These are phyloP conservation scores for Orientallactaga bullata DNA, from an alignment of 2,113 vertebrate species.

Conservation along the genomic window DNA sequence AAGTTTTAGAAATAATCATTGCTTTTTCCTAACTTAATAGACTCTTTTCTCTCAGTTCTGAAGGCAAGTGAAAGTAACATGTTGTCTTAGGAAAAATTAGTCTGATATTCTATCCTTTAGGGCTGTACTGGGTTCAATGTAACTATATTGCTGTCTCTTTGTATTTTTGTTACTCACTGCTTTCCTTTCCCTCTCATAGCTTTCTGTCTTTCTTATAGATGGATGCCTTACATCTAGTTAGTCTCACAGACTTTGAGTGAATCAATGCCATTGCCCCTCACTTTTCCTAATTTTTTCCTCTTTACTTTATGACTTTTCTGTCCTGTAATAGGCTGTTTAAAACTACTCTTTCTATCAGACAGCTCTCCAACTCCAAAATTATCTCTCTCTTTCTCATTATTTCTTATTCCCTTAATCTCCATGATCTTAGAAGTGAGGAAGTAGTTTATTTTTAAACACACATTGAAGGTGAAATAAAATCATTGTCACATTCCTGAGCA, in stretches of 20 bases:
- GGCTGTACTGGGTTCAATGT: not conserved
- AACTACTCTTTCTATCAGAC: too few relatives aligned
- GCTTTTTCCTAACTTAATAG: not conserved
- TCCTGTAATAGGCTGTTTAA: too few relatives aligned
- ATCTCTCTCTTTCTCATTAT: too few relatives aligned
- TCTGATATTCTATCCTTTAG: not conserved
- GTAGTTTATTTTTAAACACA: too few relatives aligned
- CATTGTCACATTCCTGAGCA: not conserved
- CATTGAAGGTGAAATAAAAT: not conserved
- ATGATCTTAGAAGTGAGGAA: too few relatives aligned
- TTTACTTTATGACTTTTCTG: too few relatives aligned
- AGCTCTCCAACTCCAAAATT: too few relatives aligned
- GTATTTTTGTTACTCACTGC: not conserved
- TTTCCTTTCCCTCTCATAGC: not conserved
- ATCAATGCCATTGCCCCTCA: not conserved
- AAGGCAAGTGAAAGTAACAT: not conserved
- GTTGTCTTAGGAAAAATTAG: not conserved
- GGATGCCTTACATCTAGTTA: too few relatives aligned
- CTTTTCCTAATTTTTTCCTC: not conserved
- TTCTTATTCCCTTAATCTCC: too few relatives aligned
- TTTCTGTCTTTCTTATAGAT: not conserved
- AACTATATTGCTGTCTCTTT: not conserved
- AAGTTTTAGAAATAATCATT: not conserved
- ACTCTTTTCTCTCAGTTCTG: not conserved
- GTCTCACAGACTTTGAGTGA: not conserved